Conservation (phyloP, 1,140 invertebrate species). For the Eumaeus atala region DNA sequence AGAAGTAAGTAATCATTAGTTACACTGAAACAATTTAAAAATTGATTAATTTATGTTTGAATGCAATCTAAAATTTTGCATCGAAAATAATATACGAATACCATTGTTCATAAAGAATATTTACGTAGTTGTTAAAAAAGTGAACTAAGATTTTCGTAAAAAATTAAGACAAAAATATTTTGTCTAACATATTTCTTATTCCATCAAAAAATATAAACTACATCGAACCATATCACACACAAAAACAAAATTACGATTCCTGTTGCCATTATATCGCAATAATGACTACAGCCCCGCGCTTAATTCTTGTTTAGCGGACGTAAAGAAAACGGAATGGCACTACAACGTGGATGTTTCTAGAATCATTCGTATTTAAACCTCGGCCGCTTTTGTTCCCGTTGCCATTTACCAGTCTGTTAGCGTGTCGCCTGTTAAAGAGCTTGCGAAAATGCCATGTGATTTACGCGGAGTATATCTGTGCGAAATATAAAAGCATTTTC, state of each 20-base stretch:
- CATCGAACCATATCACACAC: not conserved
- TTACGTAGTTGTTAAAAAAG: not conserved
- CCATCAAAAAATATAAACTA: too few species aligned
- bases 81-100: too few species aligned
- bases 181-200: too few species aligned
- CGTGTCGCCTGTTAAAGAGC: slow-evolving; percentile 1
- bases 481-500: too few species aligned
- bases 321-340: slow-evolving; percentile 17
- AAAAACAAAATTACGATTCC: not conserved
- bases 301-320: not conserved
- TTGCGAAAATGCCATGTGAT: slow-evolving; percentile 1
- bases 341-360: slow-evolving; percentile 14
- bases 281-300: not conserved
- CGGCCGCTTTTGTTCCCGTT: slow-evolving; percentile 21
- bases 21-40: too few species aligned
- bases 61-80: not conserved
- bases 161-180: too few species aligned
- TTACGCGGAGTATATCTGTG: not conserved
- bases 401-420: slow-evolving; percentile 18
- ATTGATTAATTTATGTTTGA: too few species aligned
- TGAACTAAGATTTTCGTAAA: not conserved
- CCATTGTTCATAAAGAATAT: too few species aligned
- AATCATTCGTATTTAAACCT: slow-evolving; percentile 21
- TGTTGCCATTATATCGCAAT: not conserved
- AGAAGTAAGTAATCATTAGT: too few species aligned